Base-by-base conservation (phyloP, 2,888 invertebrate genomes). In the Lysandra bellargus region DNA sequence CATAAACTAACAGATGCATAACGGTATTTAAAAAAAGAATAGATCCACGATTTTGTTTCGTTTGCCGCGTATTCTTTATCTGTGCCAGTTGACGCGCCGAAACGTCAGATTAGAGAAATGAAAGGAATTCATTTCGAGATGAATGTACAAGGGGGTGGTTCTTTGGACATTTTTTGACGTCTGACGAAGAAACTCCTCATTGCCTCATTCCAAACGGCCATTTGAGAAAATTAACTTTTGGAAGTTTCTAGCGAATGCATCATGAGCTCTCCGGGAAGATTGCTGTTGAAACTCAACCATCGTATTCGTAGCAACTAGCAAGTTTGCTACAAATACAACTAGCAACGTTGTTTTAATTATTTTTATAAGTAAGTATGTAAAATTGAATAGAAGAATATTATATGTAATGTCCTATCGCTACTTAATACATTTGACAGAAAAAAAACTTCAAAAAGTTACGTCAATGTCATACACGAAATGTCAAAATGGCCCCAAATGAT, bases 141-240 rank as follows among this genome's bases (percentile, higher is more conserved):
- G 78, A 80, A 81, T 78, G 80, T 75, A 79, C 73, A 74, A 57
- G 40, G 79, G 60, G 78, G 78, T 37, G 33, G 64, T 14, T 78
- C 37, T 79, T 82, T 81, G 81, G 82, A 80, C 82, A 82, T 84
- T 84, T 85, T 84, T 90, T 89, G 88, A 88, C 88, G 86, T 86
- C 85, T 87, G 88, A 90, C 89, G 88, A 89, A 90, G 89, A 90
- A 88, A 57, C 14, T 57, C 57, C 17, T 57, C 4, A 57, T 57
- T 84, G 83, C 84, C 85, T 82, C 81, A 81, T 81, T 82, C 81
- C 80, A 80, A 78, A 80, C 80, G 80, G 79, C 83, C 85, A 86
- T 88, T 87, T 85, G 84, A 84, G 86, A 83, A 88, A 90, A 91
- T 91, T 90, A 91, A 89, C 88, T 89, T 89, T 88, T 85, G 81